phyloP scores from a whole-genome alignment of 2,797 vertebrate genomes.

The Dermochelys coriacea region DNA sequence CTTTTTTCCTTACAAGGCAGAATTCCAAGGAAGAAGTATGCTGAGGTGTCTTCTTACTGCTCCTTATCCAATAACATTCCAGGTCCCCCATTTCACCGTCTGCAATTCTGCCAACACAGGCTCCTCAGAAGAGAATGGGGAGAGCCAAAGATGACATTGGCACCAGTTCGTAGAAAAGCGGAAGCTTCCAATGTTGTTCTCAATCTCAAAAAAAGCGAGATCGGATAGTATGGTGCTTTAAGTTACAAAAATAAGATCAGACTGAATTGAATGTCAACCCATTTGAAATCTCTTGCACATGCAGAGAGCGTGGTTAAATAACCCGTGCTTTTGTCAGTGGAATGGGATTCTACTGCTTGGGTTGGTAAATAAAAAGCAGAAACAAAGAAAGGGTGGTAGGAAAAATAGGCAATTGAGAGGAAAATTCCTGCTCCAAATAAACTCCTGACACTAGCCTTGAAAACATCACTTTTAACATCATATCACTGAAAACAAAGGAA shows the following conservation, averaged over 20 bases:
- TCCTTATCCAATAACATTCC: not conserved
- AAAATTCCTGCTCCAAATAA: not conserved
- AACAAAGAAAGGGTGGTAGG: not conserved
- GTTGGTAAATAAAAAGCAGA: accelerated
- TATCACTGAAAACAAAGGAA: not conserved
- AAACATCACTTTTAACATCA: not conserved
- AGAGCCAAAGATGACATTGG: slow-evolving; percentile 18
- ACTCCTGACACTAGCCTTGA: not conserved
- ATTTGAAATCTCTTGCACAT: not conserved
- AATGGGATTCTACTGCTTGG: not conserved
- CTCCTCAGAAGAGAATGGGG: not conserved
- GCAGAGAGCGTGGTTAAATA: not conserved
- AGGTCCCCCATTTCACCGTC: not conserved
- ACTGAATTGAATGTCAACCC: not conserved
- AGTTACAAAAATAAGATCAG: slow-evolving; percentile 26
- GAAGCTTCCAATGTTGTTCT: not conserved
- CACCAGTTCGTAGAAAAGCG: slow-evolving; percentile 4
- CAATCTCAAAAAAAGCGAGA: slow-evolving; percentile 1
- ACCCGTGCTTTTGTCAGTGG: not conserved
- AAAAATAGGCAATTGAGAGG: not conserved
- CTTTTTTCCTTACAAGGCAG: not conserved
- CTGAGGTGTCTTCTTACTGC: not conserved
- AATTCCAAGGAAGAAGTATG: not conserved
- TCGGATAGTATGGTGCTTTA: slow-evolving; percentile 4
- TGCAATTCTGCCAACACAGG: not conserved